Conservation (phyloP, 2,888 invertebrate genomes). For the Rapana venosa region DNA sequence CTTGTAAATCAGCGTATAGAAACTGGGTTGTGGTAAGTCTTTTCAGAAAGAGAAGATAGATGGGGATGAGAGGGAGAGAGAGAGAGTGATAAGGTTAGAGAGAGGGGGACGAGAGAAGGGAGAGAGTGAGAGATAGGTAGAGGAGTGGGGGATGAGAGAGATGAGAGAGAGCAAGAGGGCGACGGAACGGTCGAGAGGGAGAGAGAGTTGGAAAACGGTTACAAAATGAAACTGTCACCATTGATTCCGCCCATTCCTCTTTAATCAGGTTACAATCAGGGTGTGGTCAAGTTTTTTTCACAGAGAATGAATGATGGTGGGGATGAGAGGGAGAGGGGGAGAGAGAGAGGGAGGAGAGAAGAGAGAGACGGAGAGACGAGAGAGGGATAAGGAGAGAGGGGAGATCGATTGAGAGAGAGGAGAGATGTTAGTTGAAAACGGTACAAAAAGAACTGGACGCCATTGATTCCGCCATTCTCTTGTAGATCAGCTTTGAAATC, state of each 20-base stretch:
- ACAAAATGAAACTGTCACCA: background rate
- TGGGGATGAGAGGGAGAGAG: no score
- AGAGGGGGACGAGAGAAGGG: no score
- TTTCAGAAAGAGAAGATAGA: no score
- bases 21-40: no score
- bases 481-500: no score
- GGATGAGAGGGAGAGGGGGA: background rate
- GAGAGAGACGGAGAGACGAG: background rate
- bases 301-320: background rate
- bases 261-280: background rate
- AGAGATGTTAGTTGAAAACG: no score
- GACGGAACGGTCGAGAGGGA: background rate
- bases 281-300: background rate
- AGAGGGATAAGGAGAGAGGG: background rate
- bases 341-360: background rate
- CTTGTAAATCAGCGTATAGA: no score
- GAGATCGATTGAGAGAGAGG: no score
- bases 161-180: slow-evolving; percentile 10
- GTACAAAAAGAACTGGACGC: no score
- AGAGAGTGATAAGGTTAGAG: no score
- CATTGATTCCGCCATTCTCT: no score
- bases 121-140: slow-evolving; percentile 11
- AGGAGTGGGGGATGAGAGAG: background rate
- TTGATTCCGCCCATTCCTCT: no score
- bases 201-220: slow-evolving; percentile 23